These are phyloP conservation scores for Rallus crepitans DNA, from an alignment of 2,797 vertebrate genomes.

Conservation along the genomic window DNA sequence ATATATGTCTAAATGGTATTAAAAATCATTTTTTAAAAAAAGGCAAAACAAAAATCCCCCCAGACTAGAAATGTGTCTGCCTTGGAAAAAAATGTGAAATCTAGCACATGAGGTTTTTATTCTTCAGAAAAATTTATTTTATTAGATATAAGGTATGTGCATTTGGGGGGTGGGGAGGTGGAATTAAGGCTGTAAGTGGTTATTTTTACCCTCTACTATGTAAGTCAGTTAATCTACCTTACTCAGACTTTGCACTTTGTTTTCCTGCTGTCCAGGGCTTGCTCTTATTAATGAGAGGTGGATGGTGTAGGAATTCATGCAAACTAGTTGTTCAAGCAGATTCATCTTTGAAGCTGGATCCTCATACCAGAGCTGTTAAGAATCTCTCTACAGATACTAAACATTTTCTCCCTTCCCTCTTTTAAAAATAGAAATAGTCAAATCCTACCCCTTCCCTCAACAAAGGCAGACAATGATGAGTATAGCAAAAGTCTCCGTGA, in stretches of 20 bases:
- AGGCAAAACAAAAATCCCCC: too few relatives aligned
- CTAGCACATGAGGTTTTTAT: neutral
- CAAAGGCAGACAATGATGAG: neutral
- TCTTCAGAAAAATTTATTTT: neutral
- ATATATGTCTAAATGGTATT: neutral
- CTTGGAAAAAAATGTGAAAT: neutral
- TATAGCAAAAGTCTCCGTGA: neutral
- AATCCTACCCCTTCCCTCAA: neutral
- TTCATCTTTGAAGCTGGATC: neutral
- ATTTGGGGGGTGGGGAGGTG: neutral
- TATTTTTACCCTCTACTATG: neutral
- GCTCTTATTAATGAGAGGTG: neutral
- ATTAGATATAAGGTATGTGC: neutral
- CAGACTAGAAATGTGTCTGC: neutral
- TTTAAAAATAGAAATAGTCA: neutral
- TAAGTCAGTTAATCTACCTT: neutral
- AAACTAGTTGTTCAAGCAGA: neutral
- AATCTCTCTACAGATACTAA: neutral
- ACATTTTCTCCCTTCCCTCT: fast-evolving
- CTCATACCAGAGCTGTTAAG: neutral
- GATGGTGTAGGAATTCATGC: neutral
- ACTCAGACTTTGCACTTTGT: neutral
- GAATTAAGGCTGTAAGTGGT: neutral
- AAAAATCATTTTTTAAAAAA: neutral
- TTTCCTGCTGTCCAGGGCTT: neutral